A percentile compares a stretch with the other conserved stretches of the same genome.
Conservation (phyloP, 2,113 vertebrate species). For the Gobiocypris rarus region DNA sequence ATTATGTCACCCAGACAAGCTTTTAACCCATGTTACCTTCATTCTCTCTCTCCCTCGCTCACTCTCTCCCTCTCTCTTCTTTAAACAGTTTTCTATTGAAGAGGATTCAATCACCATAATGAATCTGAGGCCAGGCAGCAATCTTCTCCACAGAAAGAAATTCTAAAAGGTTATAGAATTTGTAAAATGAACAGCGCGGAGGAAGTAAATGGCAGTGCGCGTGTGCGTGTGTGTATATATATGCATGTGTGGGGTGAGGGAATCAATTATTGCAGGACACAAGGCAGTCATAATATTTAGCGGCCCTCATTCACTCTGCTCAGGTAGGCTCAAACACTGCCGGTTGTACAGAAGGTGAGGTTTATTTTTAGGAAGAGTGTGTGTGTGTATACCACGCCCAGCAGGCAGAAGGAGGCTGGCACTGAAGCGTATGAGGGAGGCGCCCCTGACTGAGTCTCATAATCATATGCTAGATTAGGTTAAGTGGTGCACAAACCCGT, state of each 20-base stretch:
- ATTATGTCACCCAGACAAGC: slow-evolving; percentile 93
- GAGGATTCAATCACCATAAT: slow-evolving; percentile 95
- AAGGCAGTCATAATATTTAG: slow-evolving; percentile 90
- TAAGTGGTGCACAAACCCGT: slow-evolving; percentile 63
- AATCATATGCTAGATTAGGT: slow-evolving; percentile 68
- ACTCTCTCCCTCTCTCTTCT: slow-evolving; percentile 65
- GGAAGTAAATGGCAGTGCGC: slow-evolving; percentile 86
- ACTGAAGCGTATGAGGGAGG: slow-evolving; percentile 60
- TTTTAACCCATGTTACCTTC: slow-evolving; percentile 91
- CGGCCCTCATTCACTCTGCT: slow-evolving; percentile 84
- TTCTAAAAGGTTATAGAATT: slow-evolving; percentile 94
- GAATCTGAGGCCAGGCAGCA: slow-evolving; percentile 92
- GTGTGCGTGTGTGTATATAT: slow-evolving; percentile 56
- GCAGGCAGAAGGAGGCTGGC: slow-evolving; percentile 56
- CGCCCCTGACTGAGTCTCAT: slow-evolving; percentile 62
- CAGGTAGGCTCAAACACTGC: slow-evolving; percentile 82
- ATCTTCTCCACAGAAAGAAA: slow-evolving; percentile 92
- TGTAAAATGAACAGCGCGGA: slow-evolving; percentile 89
- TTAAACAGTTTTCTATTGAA: slow-evolving; percentile 94
- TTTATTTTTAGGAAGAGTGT: slow-evolving; percentile 64
- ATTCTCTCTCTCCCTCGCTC: slow-evolving; percentile 59
- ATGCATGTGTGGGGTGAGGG: slow-evolving; percentile 69
- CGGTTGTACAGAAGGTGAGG: slow-evolving; percentile 54
- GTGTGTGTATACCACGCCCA: slow-evolving; percentile 54
- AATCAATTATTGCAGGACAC: slow-evolving; percentile 89